A percentile compares a stretch with the other conserved stretches of the same genome.
Evolutionary conservation across 2,113 vertebrate genomes (phyloP).

Genomic region (Dipodomys merriami): DNA sequence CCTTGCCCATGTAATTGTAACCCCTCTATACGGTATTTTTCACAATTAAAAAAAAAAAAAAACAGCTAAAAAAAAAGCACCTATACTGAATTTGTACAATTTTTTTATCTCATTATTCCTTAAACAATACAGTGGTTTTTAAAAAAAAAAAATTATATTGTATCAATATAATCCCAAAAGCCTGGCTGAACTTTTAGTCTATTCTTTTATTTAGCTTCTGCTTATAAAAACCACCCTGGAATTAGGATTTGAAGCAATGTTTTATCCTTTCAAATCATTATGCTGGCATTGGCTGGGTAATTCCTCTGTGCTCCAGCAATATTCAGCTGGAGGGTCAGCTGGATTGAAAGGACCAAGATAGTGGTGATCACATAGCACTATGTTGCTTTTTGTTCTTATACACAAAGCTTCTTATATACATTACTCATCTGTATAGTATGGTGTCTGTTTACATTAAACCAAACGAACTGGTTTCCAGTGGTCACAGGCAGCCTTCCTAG

Average conservation of each 20-base stretch:
- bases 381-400: background rate
- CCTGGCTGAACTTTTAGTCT: slow-evolving; percentile 5
- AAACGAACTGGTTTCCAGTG: background rate
- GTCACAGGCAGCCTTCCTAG: background rate
- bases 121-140: background rate
- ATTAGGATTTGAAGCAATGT: background rate
- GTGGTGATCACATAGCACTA: background rate
- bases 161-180: background rate
- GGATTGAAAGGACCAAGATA: background rate
- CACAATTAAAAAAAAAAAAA: too few species aligned
- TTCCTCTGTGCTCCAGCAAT: background rate
- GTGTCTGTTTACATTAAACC: background rate
- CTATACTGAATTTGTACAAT: too few species aligned
- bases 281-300: background rate
- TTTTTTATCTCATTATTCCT: background rate
- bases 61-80: too few species aligned
- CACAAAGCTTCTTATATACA: background rate
- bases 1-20: too few species aligned
- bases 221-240: background rate
- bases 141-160: too few species aligned
- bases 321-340: background rate
- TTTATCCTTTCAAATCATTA: background rate
- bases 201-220: background rate
- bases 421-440: background rate
- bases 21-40: too few species aligned